Evolutionary conservation across 2,113 vertebrate genomes (phyloP).

Genomic region (Odocoileus virginianus): DNA sequence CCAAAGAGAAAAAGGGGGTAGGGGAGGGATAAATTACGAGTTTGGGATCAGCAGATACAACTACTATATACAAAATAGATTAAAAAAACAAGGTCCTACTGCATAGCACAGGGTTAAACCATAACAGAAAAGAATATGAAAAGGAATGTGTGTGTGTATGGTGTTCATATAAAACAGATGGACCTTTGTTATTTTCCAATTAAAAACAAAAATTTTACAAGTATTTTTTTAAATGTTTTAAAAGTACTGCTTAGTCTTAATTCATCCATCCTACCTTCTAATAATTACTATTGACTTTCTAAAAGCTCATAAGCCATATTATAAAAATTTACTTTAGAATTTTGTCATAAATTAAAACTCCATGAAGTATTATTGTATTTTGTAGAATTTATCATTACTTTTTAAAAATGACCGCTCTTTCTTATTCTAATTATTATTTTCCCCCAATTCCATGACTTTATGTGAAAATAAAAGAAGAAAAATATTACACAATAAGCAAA

Average conservation of each 20-base stretch:
- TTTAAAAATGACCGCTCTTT: not conserved
- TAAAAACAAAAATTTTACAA: not conserved
- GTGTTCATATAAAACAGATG: not conserved
- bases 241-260: not conserved
- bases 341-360: not conserved
- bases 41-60: not conserved
- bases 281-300: not conserved
- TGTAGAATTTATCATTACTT: not conserved
- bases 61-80: not conserved
- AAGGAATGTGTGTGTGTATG: not conserved
- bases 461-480: not conserved
- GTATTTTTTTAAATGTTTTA: not conserved
- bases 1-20: not conserved
- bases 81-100: not conserved
- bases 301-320: not conserved
- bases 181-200: not conserved
- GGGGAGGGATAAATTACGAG: not conserved
- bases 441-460: not conserved
- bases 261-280: not conserved
- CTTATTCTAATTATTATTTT: not conserved
- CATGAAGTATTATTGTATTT: not conserved
- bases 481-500: not conserved
- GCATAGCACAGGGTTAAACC: not conserved
- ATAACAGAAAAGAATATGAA: not conserved
- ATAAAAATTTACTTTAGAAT: not conserved